phyloP scores from a whole-genome alignment of 2,888 invertebrate genomes.

The Oligia latruncula region DNA sequence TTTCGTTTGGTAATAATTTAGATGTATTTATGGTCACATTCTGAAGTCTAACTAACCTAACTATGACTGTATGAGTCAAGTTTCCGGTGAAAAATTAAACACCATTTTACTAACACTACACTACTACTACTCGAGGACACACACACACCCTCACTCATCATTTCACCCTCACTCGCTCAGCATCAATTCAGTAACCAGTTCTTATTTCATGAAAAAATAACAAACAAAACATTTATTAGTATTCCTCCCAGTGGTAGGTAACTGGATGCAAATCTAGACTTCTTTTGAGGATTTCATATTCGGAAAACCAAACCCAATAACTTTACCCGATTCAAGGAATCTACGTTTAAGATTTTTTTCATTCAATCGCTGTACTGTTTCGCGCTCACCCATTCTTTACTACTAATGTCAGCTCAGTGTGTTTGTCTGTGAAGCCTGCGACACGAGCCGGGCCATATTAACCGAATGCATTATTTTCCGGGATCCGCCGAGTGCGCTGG shows the following conservation, averaged over 20 bases:
- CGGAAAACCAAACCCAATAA: background rate
- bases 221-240: background rate
- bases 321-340: background rate
- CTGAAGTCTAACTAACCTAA: background rate
- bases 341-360: background rate
- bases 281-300: too few relatives aligned
- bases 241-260: background rate
- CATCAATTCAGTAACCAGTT: background rate
- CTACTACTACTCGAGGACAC: too few relatives aligned
- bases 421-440: conserved; percentile 63
- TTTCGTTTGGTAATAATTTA: conserved; percentile 14
- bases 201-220: background rate
- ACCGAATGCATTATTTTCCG: conserved; percentile 87
- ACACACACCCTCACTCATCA: too few relatives aligned
- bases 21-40: background rate
- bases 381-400: conserved; percentile 3
- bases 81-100: background rate
- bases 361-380: conserved; percentile 44
- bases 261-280: too few relatives aligned
- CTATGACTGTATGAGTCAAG: too few relatives aligned
- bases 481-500: conserved; percentile 83
- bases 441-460: conserved; percentile 75
- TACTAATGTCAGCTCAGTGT: conserved; percentile 53
- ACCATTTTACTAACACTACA: background rate
- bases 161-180: background rate